A percentile compares a stretch with the other conserved stretches of the same genome.
Evolutionary conservation across 2,888 invertebrate species (phyloP).

Genomic region (Xestoiulus laeticollis): DNA sequence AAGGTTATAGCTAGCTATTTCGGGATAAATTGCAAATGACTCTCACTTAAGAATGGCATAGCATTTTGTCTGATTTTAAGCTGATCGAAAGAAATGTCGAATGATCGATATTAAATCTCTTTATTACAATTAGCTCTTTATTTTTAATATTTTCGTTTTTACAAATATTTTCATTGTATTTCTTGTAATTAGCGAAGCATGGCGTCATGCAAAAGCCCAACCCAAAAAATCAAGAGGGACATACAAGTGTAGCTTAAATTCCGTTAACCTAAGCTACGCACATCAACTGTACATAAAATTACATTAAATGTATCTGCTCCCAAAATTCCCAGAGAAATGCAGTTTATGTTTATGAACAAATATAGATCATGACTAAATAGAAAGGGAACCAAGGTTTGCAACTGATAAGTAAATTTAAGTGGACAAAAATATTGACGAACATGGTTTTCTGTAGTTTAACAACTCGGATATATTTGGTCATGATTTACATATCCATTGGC

Average conservation of each 20-base stretch:
- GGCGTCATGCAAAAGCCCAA: slow-evolving; percentile 35
- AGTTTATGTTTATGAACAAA: background rate
- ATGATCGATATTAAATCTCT: background rate
- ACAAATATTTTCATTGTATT: slow-evolving; percentile 1
- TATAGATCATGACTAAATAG: slow-evolving; percentile 8
- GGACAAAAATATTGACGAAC: background rate
- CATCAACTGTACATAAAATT: slow-evolving; percentile 34
- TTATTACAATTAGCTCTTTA: slow-evolving; percentile 34
- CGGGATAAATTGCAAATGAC: no score
- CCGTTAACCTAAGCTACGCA: background rate
- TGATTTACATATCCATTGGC: background rate
- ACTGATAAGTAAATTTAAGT: background rate
- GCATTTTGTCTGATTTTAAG: no score
- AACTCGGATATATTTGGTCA: background rate
- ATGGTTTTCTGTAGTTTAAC: background rate
- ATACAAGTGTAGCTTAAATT: background rate
- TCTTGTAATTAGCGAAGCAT: background rate
- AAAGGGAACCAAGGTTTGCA: background rate
- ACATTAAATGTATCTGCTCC: background rate
- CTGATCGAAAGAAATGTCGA: no score
- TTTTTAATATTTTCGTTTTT: slow-evolving; percentile 14
- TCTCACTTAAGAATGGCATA: no score
- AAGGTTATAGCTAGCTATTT: no score
- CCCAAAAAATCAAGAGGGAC: background rate
- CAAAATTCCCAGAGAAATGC: slow-evolving; percentile 32